Conservation (phyloP, 1,140 invertebrate species). For the Atta colombica region DNA sequence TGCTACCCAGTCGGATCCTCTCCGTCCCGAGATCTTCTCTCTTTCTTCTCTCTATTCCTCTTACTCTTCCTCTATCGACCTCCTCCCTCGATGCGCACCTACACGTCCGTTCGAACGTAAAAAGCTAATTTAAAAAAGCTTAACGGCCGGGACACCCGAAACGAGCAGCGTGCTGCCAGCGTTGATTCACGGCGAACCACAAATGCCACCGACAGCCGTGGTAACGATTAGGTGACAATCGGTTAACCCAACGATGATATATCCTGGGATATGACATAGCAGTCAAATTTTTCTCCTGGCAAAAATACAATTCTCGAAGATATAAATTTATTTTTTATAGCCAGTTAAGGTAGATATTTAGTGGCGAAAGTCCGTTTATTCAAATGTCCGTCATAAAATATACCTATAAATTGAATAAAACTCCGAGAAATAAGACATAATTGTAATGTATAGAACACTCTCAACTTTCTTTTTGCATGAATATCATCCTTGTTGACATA, state of each 20-base stretch:
- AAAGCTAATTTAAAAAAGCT: conserved; percentile 82
- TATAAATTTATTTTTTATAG: background rate
- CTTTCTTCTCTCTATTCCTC: background rate
- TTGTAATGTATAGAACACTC: conserved; percentile 12
- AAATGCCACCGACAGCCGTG: conserved; percentile 60
- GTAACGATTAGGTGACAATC: conserved; percentile 63
- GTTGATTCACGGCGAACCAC: conserved; percentile 72
- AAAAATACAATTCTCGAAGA: background rate
- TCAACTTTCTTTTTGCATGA: background rate
- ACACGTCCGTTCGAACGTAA: conserved; percentile 75
- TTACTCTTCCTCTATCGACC: background rate
- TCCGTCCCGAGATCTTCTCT: conserved; percentile 6
- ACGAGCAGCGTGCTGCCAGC: conserved; percentile 65
- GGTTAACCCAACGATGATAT: conserved; percentile 30
- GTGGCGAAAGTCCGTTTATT: background rate
- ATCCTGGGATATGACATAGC: background rate
- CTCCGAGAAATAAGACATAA: background rate
- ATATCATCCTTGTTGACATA: background rate
- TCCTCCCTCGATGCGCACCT: conserved; percentile 56
- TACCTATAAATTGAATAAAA: conserved; percentile 9
- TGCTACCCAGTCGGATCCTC: conserved; percentile 72
- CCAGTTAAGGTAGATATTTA: background rate
- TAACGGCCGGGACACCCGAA: conserved; percentile 75
- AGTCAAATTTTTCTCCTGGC: conserved; percentile 10
- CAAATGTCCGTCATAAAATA: background rate